phyloP scores from a whole-genome alignment of 2,113 vertebrate genomes.

The Lagopus leucura region DNA sequence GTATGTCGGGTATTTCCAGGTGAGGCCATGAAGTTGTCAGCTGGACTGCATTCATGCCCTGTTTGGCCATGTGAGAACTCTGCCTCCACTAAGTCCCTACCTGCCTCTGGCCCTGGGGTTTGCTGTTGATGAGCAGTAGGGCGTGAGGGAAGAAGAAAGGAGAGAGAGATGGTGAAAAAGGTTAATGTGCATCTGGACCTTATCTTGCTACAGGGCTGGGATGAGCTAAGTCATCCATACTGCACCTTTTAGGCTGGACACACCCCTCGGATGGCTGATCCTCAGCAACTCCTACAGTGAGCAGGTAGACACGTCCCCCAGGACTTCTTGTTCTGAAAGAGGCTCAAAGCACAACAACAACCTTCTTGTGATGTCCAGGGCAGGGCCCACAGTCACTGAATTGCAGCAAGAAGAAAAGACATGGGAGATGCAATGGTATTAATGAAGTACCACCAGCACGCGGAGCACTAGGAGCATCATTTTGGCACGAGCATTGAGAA shows the following conservation, averaged over 20 bases:
- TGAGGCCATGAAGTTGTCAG: not conserved
- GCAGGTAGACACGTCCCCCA: not conserved
- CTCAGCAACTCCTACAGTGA: not conserved
- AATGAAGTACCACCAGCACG: not conserved
- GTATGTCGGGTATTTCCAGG: conserved; percentile 64
- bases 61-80: not conserved
- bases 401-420: not conserved
- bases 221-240: not conserved
- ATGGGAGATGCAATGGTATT: not conserved
- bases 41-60: not conserved
- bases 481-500: not conserved
- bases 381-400: not conserved
- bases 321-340: not conserved
- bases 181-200: not conserved
- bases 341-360: not conserved
- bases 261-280: not conserved
- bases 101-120: not conserved
- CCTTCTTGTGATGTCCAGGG: not conserved
- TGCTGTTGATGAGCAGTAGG: not conserved
- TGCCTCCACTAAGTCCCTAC: not conserved
- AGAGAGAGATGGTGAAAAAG: not conserved
- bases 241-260: not conserved
- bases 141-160: not conserved
- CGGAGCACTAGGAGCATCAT: not conserved
- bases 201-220: not conserved